phyloP scores from a whole-genome alignment of 2,888 invertebrate genomes.

The Isoperla grammatica region DNA sequence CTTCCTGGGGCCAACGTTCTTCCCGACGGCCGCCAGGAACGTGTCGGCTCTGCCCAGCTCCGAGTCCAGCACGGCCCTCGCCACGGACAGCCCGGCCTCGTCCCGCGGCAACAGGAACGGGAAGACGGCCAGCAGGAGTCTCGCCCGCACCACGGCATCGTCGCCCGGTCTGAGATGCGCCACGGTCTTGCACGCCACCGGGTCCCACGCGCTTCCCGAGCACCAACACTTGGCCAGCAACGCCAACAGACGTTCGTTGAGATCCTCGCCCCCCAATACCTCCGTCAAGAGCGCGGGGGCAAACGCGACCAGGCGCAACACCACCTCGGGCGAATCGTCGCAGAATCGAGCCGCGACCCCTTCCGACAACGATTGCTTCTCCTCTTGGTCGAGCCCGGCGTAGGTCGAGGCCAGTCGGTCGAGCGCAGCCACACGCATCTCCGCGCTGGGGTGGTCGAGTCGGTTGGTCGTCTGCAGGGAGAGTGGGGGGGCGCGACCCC shows the following conservation, averaged over 20 bases:
- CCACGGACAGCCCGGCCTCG: conserved; percentile 42
- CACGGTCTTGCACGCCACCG: conserved; percentile 44
- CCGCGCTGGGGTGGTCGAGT: conserved; percentile 63
- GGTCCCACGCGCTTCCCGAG: conserved; percentile 42
- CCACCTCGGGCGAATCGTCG: conserved; percentile 61
- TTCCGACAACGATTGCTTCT: neutral
- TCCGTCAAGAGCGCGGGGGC: conserved; percentile 41
- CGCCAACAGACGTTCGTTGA: conserved; percentile 48
- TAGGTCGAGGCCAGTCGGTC: conserved; percentile 47
- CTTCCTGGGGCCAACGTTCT: neutral
- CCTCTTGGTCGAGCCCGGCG: neutral
- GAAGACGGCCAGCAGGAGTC: conserved; percentile 53
- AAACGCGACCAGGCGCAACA: conserved; percentile 47
- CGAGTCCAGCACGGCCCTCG: conserved; percentile 44
- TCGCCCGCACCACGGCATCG: conserved; percentile 45
- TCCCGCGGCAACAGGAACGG: conserved; percentile 58
- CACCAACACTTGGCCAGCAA: conserved; percentile 48
- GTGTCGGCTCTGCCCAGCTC: conserved; percentile 42
- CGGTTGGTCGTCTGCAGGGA: neutral
- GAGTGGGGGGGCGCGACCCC: neutral
- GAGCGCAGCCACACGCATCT: conserved; percentile 61
- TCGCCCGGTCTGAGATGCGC: conserved; percentile 46
- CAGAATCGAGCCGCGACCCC: conserved; percentile 51
- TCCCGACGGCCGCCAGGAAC: conserved; percentile 37
- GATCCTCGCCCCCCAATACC: conserved; percentile 45